A percentile compares a stretch with the other conserved stretches of the same genome.
phyloP scores from a whole-genome alignment of 2,888 invertebrate genomes.

The Amblyteles armatorius region DNA sequence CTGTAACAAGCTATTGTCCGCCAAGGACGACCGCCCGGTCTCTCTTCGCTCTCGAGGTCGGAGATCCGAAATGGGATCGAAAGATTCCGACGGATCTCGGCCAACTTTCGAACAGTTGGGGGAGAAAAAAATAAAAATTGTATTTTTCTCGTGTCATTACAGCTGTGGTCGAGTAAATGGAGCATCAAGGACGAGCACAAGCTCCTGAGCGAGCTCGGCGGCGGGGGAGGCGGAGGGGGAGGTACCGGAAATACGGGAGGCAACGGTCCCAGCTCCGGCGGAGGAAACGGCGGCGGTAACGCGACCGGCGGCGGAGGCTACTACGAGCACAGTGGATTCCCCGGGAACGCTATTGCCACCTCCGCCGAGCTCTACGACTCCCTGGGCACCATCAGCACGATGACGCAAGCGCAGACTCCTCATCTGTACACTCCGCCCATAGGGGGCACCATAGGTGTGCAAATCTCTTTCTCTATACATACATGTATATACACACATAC shows the following conservation, averaged over 20 bases:
- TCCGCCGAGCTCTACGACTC: constrained; percentile 89
- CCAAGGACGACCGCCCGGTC: no score
- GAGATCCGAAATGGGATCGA: background rate
- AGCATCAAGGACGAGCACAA: constrained; percentile 96
- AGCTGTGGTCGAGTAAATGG: constrained; percentile 96
- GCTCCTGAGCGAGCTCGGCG: constrained; percentile 92
- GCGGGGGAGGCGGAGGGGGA: constrained; percentile 85
- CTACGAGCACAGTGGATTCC: constrained; percentile 84
- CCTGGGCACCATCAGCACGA: constrained; percentile 90
- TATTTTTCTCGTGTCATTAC: constrained; percentile 74
- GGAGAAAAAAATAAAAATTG: constrained; percentile 6
- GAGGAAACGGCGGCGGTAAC: constrained; percentile 84
- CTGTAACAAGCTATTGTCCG: background rate
- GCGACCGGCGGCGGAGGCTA: constrained; percentile 84
- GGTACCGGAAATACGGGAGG: constrained; percentile 82
- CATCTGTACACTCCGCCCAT: constrained; percentile 93
- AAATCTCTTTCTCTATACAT: constrained; percentile 72
- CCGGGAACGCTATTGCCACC: constrained; percentile 84
- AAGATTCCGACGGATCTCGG: constrained; percentile 14
- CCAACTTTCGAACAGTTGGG: constrained; percentile 28
- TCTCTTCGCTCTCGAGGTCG: background rate
- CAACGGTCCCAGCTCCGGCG: constrained; percentile 85
- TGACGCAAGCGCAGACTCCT: constrained; percentile 90
- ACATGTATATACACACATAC: constrained; percentile 51
- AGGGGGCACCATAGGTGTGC: constrained; percentile 89